Evolutionary conservation across 2,797 vertebrate species (phyloP).

Genomic region (Mormyrops boulengeri): DNA sequence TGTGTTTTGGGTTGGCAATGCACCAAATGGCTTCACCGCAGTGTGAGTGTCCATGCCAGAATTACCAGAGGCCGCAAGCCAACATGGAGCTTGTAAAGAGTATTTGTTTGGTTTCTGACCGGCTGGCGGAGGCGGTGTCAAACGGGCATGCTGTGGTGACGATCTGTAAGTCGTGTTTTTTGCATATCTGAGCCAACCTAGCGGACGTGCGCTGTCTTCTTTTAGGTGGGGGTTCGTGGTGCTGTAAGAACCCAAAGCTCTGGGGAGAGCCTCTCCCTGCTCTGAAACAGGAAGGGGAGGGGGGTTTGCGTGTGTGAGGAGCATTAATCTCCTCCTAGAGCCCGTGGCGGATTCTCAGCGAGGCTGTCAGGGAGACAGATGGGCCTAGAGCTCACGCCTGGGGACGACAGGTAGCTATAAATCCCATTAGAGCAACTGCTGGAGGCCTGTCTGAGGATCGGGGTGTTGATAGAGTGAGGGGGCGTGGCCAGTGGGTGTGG

Average conservation of each 20-base stretch:
- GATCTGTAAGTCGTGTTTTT: background rate
- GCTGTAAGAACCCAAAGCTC: background rate
- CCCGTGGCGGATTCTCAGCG: background rate
- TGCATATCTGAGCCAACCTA: background rate
- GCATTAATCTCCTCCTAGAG: background rate
- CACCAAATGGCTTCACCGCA: background rate
- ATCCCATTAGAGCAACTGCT: constrained; percentile 51
- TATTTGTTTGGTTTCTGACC: background rate
- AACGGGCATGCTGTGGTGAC: background rate
- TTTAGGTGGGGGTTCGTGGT: background rate
- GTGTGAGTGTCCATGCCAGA: background rate
- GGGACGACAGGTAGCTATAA: constrained; percentile 29
- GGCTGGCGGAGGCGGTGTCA: background rate
- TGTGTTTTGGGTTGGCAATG: background rate
- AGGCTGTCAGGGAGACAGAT: constrained; percentile 41
- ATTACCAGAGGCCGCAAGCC: background rate
- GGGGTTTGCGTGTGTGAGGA: background rate
- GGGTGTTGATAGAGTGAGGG: background rate
- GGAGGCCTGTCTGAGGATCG: background rate
- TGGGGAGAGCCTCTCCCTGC: background rate
- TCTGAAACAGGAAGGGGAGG: background rate
- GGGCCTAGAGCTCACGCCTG: constrained; percentile 44
- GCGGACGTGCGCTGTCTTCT: background rate
- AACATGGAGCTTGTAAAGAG: background rate
- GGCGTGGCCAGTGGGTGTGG: background rate